Conservation (phyloP, 2,113 vertebrate species). For the Nothoprocta pentlandii region DNA sequence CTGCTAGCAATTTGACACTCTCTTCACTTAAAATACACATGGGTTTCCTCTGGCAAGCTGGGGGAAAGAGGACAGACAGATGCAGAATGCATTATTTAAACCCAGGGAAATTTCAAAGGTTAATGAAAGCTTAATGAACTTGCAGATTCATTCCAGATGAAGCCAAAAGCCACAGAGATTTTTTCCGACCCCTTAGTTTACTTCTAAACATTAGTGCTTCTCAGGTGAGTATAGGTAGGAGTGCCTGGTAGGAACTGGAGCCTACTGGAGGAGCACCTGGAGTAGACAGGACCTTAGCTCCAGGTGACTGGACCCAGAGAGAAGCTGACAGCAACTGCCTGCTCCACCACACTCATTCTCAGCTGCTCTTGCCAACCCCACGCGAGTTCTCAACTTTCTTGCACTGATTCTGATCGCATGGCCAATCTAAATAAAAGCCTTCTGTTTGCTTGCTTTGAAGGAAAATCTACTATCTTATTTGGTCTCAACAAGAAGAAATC, state of each 20-base stretch:
- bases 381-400: not conserved
- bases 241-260: not conserved
- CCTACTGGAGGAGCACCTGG: not conserved
- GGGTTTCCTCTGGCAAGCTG: not conserved
- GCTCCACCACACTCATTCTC: not conserved
- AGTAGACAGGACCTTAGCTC: accelerated
- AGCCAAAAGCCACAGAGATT: not conserved
- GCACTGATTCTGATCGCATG: not conserved
- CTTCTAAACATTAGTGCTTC: not conserved
- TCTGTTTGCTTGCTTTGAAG: too few relatives aligned
- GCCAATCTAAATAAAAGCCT: not conserved
- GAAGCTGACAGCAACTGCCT: not conserved
- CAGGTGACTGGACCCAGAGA: not conserved
- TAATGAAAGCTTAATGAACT: not conserved
- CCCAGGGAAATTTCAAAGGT: not conserved
- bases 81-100: not conserved
- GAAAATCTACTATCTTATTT: not conserved
- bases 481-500: not conserved
- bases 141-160: not conserved
- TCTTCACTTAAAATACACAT: not conserved
- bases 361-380: not conserved
- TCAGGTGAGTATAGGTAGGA: not conserved
- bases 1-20: constrained; percentile 19
- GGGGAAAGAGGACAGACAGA: not conserved
- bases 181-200: not conserved